Evolutionary conservation across 2,113 vertebrate genomes (phyloP).

Genomic region (Lathamus discolor): DNA sequence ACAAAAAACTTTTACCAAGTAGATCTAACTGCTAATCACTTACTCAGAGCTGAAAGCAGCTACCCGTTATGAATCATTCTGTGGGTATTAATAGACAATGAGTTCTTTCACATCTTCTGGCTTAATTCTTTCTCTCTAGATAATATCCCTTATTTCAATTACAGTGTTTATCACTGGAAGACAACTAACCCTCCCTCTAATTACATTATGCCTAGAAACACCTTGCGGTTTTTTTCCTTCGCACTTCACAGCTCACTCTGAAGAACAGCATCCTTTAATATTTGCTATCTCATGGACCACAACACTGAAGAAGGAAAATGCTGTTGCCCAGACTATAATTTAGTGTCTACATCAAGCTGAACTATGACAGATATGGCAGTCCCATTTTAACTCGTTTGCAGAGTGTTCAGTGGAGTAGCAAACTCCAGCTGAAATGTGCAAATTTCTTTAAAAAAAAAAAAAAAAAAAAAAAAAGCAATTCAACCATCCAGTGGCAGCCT

Average conservation of each 20-base stretch:
- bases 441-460: not conserved
- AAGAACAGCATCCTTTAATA: not conserved
- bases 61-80: conserved; percentile 31
- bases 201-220: conserved; percentile 43
- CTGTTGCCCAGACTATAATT: not conserved
- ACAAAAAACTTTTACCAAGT: not conserved
- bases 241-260: not conserved
- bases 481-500: accelerated
- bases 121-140: conserved; percentile 13
- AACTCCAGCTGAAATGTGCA: not conserved
- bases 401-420: not conserved
- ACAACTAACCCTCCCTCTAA: conserved; percentile 12
- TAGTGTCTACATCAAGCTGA: not conserved
- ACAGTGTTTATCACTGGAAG: conserved; percentile 40
- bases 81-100: conserved; percentile 20
- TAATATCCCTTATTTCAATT: conserved; percentile 40
- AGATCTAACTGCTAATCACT: conserved; percentile 7
- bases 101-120: conserved; percentile 6
- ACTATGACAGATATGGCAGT: not conserved
- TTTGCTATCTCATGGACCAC: not conserved
- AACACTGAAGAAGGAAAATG: not conserved
- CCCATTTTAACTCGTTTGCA: not conserved
- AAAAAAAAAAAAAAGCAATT: not conserved
- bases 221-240: not conserved
- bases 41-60: conserved; percentile 9